Conservation (phyloP, 2,888 invertebrate species). For the Caenorhabditis parvicauda region DNA sequence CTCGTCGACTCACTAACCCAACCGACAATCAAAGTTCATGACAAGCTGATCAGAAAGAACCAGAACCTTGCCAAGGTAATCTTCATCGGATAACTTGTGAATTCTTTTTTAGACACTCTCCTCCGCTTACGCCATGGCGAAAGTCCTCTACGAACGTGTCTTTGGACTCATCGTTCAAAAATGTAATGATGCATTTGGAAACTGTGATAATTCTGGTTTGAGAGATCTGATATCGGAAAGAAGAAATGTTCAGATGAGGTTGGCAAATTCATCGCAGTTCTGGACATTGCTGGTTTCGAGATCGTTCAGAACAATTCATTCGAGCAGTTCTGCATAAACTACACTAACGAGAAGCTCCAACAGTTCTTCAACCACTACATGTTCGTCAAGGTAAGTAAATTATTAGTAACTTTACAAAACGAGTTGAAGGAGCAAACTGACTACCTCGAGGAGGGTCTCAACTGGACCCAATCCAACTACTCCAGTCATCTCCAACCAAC, state of each 20-base stretch:
- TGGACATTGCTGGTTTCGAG: constrained; percentile 62
- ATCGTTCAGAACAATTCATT: constrained; percentile 57
- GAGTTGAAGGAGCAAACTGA: constrained; percentile 46
- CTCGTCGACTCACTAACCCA: constrained; percentile 65
- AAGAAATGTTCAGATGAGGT: constrained; percentile 7
- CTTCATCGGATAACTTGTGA: background rate
- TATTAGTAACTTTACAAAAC: background rate
- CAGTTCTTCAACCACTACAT: constrained; percentile 62
- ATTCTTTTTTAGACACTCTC: constrained; percentile 33
- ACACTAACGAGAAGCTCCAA: constrained; percentile 60
- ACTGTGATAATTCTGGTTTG: constrained; percentile 13
- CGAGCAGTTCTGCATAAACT: constrained; percentile 62
- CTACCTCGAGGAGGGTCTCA: constrained; percentile 55
- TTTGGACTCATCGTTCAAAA: constrained; percentile 54
- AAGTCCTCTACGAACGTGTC: constrained; percentile 54
- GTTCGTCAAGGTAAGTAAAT: constrained; percentile 42
- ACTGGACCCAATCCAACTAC: constrained; percentile 87
- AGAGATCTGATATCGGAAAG: background rate
- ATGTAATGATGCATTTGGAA: constrained; percentile 44
- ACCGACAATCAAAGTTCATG: constrained; percentile 66
- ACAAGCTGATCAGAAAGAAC: constrained; percentile 66
- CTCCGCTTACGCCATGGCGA: constrained; percentile 54
- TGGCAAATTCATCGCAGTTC: constrained; percentile 52
- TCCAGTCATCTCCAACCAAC: constrained; percentile 57
- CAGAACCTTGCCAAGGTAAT: constrained; percentile 65